Evolutionary conservation across 2,888 invertebrate genomes (phyloP).

Genomic region (Synergus japonicus): DNA sequence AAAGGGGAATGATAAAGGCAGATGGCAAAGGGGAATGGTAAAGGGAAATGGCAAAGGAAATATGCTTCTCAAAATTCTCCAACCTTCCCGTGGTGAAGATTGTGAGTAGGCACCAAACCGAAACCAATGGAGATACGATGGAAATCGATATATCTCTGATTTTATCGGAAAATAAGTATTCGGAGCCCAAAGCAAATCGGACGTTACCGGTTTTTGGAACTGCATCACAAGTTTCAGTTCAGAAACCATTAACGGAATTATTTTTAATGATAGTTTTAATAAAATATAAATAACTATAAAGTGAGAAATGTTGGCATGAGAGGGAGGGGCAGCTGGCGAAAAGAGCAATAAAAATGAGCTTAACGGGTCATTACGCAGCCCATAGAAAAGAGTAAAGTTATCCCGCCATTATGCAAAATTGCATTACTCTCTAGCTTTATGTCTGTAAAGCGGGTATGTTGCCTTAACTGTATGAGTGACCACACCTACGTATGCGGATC

Average conservation of each 20-base stretch:
- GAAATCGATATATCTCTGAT: no score
- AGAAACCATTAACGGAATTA: not conserved
- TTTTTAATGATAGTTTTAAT: not conserved
- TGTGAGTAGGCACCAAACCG: no score
- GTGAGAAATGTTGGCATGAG: not conserved
- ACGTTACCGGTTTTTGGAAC: no score
- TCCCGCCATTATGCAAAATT: slow-evolving; percentile 72
- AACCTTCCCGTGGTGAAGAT: no score
- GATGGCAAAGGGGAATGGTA: no score
- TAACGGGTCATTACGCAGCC: slow-evolving; percentile 69
- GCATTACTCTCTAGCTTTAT: slow-evolving; percentile 55
- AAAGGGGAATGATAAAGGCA: no score
- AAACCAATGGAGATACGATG: no score
- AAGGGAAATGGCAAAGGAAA: no score
- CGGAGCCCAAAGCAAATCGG: no score
- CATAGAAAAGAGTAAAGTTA: slow-evolving; percentile 73
- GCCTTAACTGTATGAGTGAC: not conserved
- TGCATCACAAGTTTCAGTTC: no score
- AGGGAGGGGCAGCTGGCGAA: slow-evolving; percentile 49
- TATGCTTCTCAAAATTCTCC: no score
- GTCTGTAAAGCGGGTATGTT: slow-evolving; percentile 16
- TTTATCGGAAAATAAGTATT: no score
- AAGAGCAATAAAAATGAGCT: slow-evolving; percentile 63
- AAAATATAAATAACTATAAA: not conserved
- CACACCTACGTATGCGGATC: not conserved